These are phyloP conservation scores for Ectemnius lituratus DNA, from an alignment of 2,888 invertebrate species.

Conservation along the genomic window DNA sequence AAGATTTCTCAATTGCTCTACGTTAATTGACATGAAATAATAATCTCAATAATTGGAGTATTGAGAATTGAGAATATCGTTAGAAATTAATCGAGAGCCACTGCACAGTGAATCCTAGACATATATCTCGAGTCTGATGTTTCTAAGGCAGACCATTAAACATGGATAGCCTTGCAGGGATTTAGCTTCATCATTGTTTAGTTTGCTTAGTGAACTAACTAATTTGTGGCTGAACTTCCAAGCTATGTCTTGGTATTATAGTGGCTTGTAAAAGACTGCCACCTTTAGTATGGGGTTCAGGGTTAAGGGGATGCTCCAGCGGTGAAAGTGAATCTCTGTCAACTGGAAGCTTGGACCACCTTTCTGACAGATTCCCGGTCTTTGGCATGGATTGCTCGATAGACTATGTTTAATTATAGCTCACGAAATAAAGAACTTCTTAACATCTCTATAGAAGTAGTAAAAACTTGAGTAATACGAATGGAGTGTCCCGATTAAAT, in stretches of 20 bases:
- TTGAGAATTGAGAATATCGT: not conserved
- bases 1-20: too few relatives aligned
- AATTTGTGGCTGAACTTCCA: too few relatives aligned
- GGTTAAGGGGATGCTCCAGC: slow-evolving; percentile 19
- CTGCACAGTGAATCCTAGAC: slow-evolving; percentile 5
- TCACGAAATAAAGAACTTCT: slow-evolving; percentile 24
- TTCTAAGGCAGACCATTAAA: slow-evolving; percentile 27
- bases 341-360: slow-evolving; percentile 21
- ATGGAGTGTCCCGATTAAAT: too few relatives aligned
- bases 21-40: not conserved
- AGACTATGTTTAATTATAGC: slow-evolving; percentile 45
- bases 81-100: slow-evolving; percentile 17
- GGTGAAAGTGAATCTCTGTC: slow-evolving; percentile 12
- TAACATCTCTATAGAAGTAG: not conserved
- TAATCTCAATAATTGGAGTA: slow-evolving; percentile 12
- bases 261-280: too few relatives aligned
- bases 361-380: not conserved
- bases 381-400: slow-evolving; percentile 22
- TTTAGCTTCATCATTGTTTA: too few relatives aligned
- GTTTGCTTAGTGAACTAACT: too few relatives aligned
- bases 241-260: too few relatives aligned
- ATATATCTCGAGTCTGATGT: not conserved
- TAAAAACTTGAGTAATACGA: too few relatives aligned
- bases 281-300: slow-evolving; percentile 3
- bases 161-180: slow-evolving; percentile 10